Percentiles rank a stretch among this genome's conserved stretches.
These are phyloP conservation scores for Acanthiza pusilla DNA, from an alignment of 2,797 vertebrate species.

Conservation along the genomic window DNA sequence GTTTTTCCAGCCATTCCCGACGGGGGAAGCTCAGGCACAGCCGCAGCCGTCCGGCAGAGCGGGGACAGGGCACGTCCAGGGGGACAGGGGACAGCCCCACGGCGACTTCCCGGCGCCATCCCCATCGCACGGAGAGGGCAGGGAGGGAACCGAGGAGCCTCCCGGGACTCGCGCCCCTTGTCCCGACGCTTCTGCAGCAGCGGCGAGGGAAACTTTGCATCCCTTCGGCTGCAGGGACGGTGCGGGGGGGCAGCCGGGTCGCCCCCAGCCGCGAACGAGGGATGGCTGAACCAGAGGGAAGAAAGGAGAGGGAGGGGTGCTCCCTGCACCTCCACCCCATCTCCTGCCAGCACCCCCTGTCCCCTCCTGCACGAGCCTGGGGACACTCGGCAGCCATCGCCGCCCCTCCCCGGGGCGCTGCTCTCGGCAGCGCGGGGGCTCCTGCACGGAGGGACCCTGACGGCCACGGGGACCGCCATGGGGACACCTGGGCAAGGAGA, in stretches of 20 bases:
- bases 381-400: not conserved
- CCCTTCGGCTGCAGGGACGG: not conserved
- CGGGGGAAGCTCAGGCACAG: not conserved
- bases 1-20: not conserved
- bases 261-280: accelerated
- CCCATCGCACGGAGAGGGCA: not conserved
- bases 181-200: not conserved
- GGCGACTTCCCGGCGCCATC: not conserved
- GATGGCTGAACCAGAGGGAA: no score
- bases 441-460: not conserved
- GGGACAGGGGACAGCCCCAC: not conserved
- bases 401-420: not conserved
- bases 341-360: not conserved
- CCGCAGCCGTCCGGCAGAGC: not conserved
- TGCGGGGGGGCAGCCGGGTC: not conserved
- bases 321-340: not conserved
- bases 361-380: not conserved
- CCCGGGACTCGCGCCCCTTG: not conserved
- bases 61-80: not conserved
- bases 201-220: not conserved
- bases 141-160: not conserved
- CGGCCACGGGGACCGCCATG: not conserved
- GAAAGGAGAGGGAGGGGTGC: not conserved
- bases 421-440: not conserved
- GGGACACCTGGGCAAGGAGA: not conserved